Base-by-base conservation (phyloP, 2,113 vertebrate genomes). In the Albula glossodonta region DNA sequence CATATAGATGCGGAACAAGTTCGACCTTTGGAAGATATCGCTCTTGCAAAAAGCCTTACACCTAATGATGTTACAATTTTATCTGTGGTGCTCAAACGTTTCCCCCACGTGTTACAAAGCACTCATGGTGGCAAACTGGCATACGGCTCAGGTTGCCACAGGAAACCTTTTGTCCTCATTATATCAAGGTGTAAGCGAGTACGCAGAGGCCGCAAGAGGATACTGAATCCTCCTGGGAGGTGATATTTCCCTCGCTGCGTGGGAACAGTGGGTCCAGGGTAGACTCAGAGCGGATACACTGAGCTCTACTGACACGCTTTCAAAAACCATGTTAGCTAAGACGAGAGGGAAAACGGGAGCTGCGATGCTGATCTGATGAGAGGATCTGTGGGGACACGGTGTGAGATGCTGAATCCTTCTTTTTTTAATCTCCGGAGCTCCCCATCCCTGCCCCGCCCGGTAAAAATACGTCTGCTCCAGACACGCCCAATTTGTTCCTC, bases 401-500 rank as follows among this genome's bases (percentile, higher is more conserved):
- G 11, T 13, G 31, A 41, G 31, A 41, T 41, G 48, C n/a, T 25
- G 57, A 74, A 70, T 12, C 51, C 70, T 79, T 15, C 52, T 56
- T 49, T 57, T 31, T 7, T 10, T 82, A 22, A 5, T n/a, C 31
- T 51, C 22, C 6, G 22, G 80, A 22, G 31, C 17, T 5, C 3
- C 82, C 41, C 52, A 25, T 7, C 78, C 78, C 11, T 11, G 49
- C 31, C 78, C 41, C 78, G 49, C 78, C 87, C 88, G 87, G 91
- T 91, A 89, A 92, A 41, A 93, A 92, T 93, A 91, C 87, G 85
- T 92, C 90, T 90, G 91, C 90, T 89, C 86, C 49, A 90, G 93
- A 95, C 92, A 95, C 91, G 93, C 90, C 92, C 94, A 95, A 95
- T 95, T 95, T 95, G 94, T 92, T 93, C 90, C 91, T 91, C 92